A percentile compares a stretch with the other conserved stretches of the same genome.
Evolutionary conservation across 92 coral and sea anemone species (phyloP).

Genomic region (Heliopora coerulea): DNA sequence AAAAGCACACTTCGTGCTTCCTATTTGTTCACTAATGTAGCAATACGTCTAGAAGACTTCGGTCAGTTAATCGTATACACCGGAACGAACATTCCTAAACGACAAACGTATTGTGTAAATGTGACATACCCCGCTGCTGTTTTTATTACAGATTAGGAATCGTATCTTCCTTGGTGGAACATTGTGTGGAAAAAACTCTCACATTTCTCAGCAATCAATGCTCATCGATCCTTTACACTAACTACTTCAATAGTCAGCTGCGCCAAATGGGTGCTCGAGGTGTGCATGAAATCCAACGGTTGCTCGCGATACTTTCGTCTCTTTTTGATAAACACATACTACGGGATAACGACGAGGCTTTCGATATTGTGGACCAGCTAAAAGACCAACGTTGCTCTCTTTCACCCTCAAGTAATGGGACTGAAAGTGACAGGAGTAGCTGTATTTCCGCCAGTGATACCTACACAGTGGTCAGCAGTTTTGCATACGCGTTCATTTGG

Average conservation of each 20-base stretch:
- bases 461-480: constrained; percentile 70
- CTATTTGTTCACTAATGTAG: no score
- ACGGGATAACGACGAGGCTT: constrained; percentile 78
- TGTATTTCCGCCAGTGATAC: constrained; percentile 90
- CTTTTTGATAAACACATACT: constrained; percentile 88
- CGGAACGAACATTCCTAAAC: no score
- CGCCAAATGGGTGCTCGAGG: constrained; percentile 75
- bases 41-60: no score
- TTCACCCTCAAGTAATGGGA: constrained; percentile 55
- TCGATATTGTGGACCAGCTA: constrained; percentile 54
- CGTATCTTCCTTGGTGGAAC: constrained; percentile 84
- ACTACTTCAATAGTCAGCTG: constrained; percentile 45
- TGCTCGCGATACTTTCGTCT: constrained; percentile 77
- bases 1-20: no score
- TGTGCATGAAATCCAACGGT: constrained; percentile 72
- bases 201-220: constrained; percentile 68
- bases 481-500: constrained; percentile 96
- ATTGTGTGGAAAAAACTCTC: constrained; percentile 72
- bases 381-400: constrained; percentile 62
- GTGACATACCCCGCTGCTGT: not conserved
- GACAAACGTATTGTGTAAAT: no score
- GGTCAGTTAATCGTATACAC: no score
- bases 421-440: constrained; percentile 73
- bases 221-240: constrained; percentile 66
- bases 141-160: constrained; percentile 77